These are phyloP conservation scores for Trichonephila clavata DNA, from an alignment of 1,140 invertebrate species.

Conservation along the genomic window DNA sequence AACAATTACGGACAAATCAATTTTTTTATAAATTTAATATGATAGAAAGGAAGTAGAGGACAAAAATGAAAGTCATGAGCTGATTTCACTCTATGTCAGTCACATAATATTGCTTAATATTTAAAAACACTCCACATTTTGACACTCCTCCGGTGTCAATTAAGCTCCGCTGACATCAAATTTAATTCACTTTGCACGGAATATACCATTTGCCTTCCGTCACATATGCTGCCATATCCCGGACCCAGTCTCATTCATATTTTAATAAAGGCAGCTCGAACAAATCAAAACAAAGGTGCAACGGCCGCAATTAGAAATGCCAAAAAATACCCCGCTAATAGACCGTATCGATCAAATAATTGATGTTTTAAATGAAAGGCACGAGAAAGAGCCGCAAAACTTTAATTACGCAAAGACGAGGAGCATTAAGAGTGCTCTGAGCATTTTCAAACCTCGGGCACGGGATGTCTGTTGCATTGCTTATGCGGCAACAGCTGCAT, in stretches of 20 bases:
- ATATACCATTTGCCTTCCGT: background rate
- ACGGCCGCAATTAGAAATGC: conserved; percentile 48
- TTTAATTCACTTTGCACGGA: conserved; percentile 25
- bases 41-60: no score
- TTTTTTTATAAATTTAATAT: no score
- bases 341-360: conserved; percentile 66
- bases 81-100: background rate
- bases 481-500: conserved; percentile 43
- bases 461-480: background rate
- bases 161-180: background rate
- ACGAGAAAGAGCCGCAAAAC: conserved; percentile 15
- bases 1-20: background rate
- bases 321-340: conserved; percentile 63
- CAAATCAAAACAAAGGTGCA: conserved; percentile 51
- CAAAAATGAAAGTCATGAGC: background rate
- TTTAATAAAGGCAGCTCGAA: conserved; percentile 37
- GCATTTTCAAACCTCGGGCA: background rate
- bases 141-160: background rate
- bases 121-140: background rate
- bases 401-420: conserved; percentile 58
- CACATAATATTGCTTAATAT: background rate
- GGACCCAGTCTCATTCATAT: background rate
- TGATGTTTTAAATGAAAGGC: conserved; percentile 70
- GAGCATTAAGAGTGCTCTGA: conserved; percentile 24
- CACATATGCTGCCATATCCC: background rate